Conservation (phyloP, 1,140 invertebrate genomes). For the Hycleus phaleratus region DNA sequence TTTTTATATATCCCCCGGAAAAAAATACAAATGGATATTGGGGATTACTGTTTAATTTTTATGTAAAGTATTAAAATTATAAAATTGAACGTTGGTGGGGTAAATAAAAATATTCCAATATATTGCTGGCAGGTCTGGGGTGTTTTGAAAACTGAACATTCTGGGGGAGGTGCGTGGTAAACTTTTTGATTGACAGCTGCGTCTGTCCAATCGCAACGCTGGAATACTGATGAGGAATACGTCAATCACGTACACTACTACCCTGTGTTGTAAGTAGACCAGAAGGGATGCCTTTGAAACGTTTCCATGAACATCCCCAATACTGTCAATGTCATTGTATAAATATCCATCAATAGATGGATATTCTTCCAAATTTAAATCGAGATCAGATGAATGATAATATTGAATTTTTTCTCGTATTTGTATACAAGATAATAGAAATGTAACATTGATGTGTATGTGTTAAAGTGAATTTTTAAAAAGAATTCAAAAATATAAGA, state of each 20-base stretch:
- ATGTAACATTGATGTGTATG: too few relatives aligned
- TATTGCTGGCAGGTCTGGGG: constrained; percentile 19
- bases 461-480: too few relatives aligned
- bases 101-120: constrained; percentile 41
- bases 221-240: constrained; percentile 55
- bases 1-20: constrained; percentile 38
- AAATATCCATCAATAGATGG: too few relatives aligned
- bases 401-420: too few relatives aligned
- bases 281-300: neutral
- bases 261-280: constrained; percentile 1
- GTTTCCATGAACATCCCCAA: too few relatives aligned
- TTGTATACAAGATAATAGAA: too few relatives aligned
- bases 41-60: constrained; percentile 41
- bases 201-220: constrained; percentile 50
- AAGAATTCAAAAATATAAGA: neutral
- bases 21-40: neutral
- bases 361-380: too few relatives aligned
- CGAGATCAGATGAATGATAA: too few relatives aligned
- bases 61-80: constrained; percentile 32
- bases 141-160: constrained; percentile 21
- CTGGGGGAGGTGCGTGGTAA: constrained; percentile 32
- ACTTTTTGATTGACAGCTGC: constrained; percentile 53
- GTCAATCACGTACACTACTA: constrained; percentile 46
- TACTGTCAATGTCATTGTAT: too few relatives aligned
- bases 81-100: constrained; percentile 10